Conservation (phyloP, 2,888 invertebrate species). For the Tiliacea aurago region DNA sequence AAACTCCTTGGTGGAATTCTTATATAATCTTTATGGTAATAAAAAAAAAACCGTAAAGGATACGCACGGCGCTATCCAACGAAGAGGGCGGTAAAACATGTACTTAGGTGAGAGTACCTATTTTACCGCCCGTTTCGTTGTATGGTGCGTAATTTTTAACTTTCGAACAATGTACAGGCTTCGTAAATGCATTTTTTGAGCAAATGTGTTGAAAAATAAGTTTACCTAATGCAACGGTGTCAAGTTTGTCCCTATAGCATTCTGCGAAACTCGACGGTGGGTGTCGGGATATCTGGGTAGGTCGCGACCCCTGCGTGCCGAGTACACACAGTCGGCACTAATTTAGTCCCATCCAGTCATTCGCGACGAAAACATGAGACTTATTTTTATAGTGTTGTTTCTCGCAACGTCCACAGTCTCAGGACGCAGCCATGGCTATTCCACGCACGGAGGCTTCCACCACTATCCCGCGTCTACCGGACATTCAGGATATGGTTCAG, state of each 20-base stretch:
- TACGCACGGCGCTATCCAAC: too few relatives aligned
- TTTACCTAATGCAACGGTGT: slow-evolving; percentile 9
- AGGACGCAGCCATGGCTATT: slow-evolving; percentile 28
- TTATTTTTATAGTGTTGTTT: slow-evolving; percentile 26
- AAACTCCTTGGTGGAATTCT: too few relatives aligned
- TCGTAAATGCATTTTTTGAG: too few relatives aligned
- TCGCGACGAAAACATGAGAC: slow-evolving; percentile 62
- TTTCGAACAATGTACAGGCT: too few relatives aligned
- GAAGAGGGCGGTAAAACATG: too few relatives aligned
- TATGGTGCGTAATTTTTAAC: too few relatives aligned
- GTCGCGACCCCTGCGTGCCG: slow-evolving; percentile 50
- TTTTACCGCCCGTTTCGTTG: too few relatives aligned
- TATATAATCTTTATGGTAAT: too few relatives aligned
- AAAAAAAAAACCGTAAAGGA: too few relatives aligned
- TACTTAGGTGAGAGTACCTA: too few relatives aligned
- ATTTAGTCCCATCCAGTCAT: slow-evolving; percentile 45
- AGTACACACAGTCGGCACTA: slow-evolving; percentile 22
- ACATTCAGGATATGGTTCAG: slow-evolving; percentile 55
- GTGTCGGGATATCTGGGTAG: slow-evolving; percentile 30
- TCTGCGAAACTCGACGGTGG: slow-evolving; percentile 9
- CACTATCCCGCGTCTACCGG: slow-evolving; percentile 64
- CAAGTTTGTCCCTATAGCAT: slow-evolving; percentile 2
- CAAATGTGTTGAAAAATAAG: too few relatives aligned
- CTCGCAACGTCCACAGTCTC: slow-evolving; percentile 29
- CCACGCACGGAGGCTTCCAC: slow-evolving; percentile 36